Evolutionary conservation across 2,888 invertebrate species (phyloP).

Genomic region (Tetrapedia diversipes): DNA sequence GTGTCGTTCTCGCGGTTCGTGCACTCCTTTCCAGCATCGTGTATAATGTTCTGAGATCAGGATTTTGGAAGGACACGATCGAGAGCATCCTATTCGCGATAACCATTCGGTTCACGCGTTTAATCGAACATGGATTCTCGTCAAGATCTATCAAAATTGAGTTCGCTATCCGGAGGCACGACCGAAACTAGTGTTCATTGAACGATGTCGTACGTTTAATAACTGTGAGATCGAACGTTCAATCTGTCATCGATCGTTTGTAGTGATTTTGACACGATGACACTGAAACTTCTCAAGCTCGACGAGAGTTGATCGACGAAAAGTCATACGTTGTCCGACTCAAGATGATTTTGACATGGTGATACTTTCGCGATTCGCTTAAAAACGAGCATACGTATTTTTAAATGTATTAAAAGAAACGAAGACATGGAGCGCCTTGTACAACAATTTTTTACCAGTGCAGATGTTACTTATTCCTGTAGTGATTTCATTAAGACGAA

Average conservation of each 20-base stretch:
- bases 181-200: conserved; percentile 15
- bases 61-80: not conserved
- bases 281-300: conserved; percentile 1
- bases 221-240: conserved; percentile 6
- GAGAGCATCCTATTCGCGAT: not conserved
- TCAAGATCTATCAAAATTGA: conserved; percentile 14
- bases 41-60: conserved; percentile 47
- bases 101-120: not conserved
- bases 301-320: not conserved
- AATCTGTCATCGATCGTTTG: conserved; percentile 9
- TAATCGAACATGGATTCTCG: conserved; percentile 1
- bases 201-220: conserved; percentile 17
- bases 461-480: not conserved
- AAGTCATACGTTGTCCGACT: not conserved
- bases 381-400: not conserved
- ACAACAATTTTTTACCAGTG: conserved; percentile 5
- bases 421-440: not conserved
- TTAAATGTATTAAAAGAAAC: not conserved
- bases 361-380: not conserved
- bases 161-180: not conserved
- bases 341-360: not conserved
- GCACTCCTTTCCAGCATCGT: conserved; percentile 47
- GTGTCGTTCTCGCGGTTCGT: conserved; percentile 65
- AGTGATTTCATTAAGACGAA: not conserved
- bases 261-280: conserved; percentile 13